Evolutionary conservation across 2,113 vertebrate genomes (phyloP).

Genomic region (Sterna hirundo): DNA sequence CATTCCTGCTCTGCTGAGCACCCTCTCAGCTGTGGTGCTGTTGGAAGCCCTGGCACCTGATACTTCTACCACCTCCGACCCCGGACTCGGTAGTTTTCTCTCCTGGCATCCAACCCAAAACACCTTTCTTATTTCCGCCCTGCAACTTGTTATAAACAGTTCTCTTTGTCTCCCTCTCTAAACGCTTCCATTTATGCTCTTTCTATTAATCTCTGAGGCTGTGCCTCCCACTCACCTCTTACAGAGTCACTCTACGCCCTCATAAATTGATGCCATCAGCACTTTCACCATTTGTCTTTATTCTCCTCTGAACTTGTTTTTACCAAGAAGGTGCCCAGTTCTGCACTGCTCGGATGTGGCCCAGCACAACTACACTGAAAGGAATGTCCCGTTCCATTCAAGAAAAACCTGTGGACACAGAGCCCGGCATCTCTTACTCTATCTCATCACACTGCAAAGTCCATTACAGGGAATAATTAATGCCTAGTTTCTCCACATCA

Average conservation of each 20-base stretch:
- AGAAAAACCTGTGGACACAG: background rate
- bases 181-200: background rate
- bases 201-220: background rate
- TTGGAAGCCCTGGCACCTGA: background rate
- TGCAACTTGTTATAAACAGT: background rate
- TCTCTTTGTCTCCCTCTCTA: background rate
- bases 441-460: background rate
- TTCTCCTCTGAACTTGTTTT: background rate
- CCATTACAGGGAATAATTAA: background rate
- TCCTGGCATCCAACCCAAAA: background rate
- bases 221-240: background rate
- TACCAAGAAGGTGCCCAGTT: background rate
- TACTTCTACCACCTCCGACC: fast-evolving
- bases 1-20: background rate
- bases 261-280: background rate
- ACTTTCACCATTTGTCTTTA: background rate
- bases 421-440: background rate
- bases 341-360: background rate
- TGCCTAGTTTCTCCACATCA: background rate
- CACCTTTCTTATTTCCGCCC: background rate
- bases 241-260: background rate
- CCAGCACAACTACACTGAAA: background rate
- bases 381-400: background rate
- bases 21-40: fast-evolving
- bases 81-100: background rate